A percentile compares a stretch with the other conserved stretches of the same genome.
Evolutionary conservation across 23 tunicate genomes (phyloP).

Genomic region (Trididemnum nubilum): DNA sequence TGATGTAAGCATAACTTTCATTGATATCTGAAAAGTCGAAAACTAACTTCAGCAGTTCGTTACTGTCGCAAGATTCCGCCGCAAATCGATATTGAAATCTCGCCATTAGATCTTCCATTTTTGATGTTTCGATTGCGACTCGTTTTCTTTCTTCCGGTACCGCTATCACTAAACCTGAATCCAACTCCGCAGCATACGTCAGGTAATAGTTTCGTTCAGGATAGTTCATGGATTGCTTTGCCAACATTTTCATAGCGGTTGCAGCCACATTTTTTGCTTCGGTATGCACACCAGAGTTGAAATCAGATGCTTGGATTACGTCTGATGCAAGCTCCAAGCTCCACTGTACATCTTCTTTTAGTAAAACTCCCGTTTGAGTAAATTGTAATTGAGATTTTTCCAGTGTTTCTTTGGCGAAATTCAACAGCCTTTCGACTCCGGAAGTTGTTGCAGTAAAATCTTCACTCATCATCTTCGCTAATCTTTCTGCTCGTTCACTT

Average conservation of each 20-base stretch:
- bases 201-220: slow-evolving; percentile 74
- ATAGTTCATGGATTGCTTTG: slow-evolving; percentile 15
- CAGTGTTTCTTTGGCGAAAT: slow-evolving; percentile 23
- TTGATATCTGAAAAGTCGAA: slow-evolving; percentile 37
- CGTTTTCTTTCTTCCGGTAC: background rate
- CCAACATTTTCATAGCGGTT: slow-evolving; percentile 44
- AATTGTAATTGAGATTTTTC: slow-evolving; percentile 27
- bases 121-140: background rate
- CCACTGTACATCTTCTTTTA: slow-evolving; percentile 64
- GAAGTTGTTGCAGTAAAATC: background rate
- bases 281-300: background rate
- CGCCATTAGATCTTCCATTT: slow-evolving; percentile 20
- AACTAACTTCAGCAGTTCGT: background rate
- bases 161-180: slow-evolving; percentile 3
- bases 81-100: slow-evolving; percentile 31
- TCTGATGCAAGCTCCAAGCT: slow-evolving; percentile 58
- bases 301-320: slow-evolving; percentile 7
- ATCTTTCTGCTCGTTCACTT: slow-evolving; percentile 32
- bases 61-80: slow-evolving; percentile 52
- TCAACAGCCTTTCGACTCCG: slow-evolving; percentile 37
- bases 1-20: slow-evolving; percentile 20
- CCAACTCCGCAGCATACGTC: slow-evolving; percentile 55
- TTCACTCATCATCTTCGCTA: slow-evolving; percentile 11
- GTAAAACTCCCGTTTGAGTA: slow-evolving; percentile 19
- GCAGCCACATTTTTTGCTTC: slow-evolving; percentile 38